These are phyloP conservation scores for Daubentonia madagascariensis DNA, from an alignment of 2,113 vertebrate species.

Conservation along the genomic window DNA sequence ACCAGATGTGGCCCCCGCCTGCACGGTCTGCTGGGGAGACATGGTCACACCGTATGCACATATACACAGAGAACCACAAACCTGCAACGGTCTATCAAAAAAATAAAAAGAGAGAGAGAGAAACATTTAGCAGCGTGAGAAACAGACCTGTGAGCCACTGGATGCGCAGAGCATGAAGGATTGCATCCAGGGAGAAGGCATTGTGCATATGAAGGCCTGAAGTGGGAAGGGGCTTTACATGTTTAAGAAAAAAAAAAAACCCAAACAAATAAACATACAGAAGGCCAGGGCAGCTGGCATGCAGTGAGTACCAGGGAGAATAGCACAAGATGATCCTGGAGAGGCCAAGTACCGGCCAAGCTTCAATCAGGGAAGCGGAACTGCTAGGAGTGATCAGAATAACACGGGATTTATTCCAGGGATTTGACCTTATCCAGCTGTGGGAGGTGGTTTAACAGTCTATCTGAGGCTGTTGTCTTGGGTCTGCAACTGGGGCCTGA, in stretches of 20 bases:
- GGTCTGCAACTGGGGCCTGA: neutral
- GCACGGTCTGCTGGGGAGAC: neutral
- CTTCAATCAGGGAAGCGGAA: neutral
- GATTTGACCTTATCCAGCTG: neutral
- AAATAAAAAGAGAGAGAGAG: neutral
- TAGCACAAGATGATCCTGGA: no score
- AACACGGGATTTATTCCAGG: neutral
- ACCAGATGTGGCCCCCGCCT: neutral
- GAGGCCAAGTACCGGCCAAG: neutral
- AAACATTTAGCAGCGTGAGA: neutral
- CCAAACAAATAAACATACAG: neutral
- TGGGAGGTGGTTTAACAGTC: no score
- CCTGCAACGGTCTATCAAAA: neutral
- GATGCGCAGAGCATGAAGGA: neutral
- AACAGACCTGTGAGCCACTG: neutral
- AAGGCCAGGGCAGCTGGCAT: neutral
- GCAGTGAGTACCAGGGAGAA: neutral
- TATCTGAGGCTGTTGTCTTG: neutral
- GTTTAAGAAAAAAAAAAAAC: neutral
- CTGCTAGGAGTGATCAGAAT: neutral
- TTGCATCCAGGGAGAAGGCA: neutral
- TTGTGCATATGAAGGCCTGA: fast-evolving
- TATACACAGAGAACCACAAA: neutral
- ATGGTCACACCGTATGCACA: neutral
- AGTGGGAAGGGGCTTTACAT: no score